These are phyloP conservation scores for Hoplias malabaricus DNA, from an alignment of 2,113 vertebrate genomes.

Conservation along the genomic window DNA sequence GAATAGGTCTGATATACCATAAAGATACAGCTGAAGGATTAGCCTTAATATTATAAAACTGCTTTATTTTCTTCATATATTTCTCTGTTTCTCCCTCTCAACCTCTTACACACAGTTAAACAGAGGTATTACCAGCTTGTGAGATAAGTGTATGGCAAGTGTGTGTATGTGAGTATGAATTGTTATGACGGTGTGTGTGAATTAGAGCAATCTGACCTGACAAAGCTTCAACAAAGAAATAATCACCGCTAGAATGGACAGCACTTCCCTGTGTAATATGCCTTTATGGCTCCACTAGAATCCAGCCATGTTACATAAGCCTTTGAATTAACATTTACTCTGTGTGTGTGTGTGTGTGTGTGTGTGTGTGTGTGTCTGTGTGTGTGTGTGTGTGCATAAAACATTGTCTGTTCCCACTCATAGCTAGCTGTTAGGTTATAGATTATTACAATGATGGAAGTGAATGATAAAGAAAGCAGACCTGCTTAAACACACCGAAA, in stretches of 20 bases:
- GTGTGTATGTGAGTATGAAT: too few species aligned
- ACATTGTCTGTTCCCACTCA: not conserved
- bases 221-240: not conserved
- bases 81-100: not conserved
- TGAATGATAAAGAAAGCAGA: not conserved
- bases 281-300: slow-evolving; percentile 10
- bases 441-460: not conserved
- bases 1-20: slow-evolving; percentile 3
- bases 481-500: not conserved
- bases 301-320: not conserved
- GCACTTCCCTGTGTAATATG: not conserved
- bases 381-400: not conserved
- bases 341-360: not conserved
- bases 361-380: not conserved
- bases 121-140: not conserved
- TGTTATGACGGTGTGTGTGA: not conserved
- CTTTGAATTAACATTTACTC: not conserved
- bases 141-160: slow-evolving; percentile 22
- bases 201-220: slow-evolving; percentile 29
- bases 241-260: slow-evolving; percentile 22
- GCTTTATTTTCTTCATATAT: not conserved
- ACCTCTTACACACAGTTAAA: slow-evolving; percentile 4
- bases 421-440: not conserved
- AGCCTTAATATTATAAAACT: not conserved
- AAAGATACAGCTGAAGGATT: slow-evolving; percentile 28